These are phyloP conservation scores for Probaryconus sp. DNA, from an alignment of 1,140 invertebrate genomes.

Conservation along the genomic window DNA sequence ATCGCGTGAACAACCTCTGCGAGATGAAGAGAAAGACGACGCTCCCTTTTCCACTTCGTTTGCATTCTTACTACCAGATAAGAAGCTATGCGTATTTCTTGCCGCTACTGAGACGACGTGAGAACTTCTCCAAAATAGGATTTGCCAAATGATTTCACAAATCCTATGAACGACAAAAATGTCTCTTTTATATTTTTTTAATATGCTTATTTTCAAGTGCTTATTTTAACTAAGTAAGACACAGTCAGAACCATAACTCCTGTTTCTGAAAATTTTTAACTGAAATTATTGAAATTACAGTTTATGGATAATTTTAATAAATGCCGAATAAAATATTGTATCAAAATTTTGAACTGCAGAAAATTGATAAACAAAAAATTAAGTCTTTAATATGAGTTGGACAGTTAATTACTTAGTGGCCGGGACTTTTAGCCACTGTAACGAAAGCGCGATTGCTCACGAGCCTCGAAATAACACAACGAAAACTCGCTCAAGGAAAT, in stretches of 20 bases:
- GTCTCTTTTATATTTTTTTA: conserved; percentile 13
- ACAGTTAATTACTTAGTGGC: conserved; percentile 35
- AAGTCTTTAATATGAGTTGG: too few species aligned
- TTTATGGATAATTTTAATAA: too few species aligned
- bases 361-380: too few species aligned
- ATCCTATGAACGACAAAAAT: conserved; percentile 23
- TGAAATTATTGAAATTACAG: too few species aligned
- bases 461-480: conserved; percentile 18
- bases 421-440: background rate
- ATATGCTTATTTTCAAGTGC: background rate
- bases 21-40: conserved; percentile 34
- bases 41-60: conserved; percentile 60
- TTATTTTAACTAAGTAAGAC: too few species aligned
- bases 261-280: too few species aligned
- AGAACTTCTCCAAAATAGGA: conserved; percentile 42
- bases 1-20: conserved; percentile 50
- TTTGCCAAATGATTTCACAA: conserved; percentile 50
- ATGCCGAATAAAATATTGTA: too few species aligned
- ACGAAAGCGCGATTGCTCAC: conserved; percentile 1
- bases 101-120: conserved; percentile 18
- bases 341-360: too few species aligned
- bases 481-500: conserved; percentile 34
- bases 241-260: too few species aligned
- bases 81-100: conserved; percentile 50
- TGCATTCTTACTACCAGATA: conserved; percentile 55